Evolutionary conservation across 2,888 invertebrate genomes (phyloP), one percentile per base, ranked within the genome.

Genomic region (Isotomurus palustris): DNA sequence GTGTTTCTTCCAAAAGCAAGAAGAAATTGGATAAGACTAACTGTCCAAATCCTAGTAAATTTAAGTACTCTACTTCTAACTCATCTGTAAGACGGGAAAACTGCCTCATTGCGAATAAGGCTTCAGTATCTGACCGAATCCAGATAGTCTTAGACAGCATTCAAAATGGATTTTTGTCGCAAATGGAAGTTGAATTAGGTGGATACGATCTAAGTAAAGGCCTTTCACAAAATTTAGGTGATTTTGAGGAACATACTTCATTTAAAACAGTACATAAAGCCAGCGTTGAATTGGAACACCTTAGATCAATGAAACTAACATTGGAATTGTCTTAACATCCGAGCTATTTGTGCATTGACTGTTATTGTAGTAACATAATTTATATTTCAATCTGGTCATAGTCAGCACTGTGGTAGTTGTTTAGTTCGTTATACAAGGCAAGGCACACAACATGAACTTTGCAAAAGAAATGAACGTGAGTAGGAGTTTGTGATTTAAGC

Each of bases 241-340:
- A n/a, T n/a, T n/a, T n/a, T n/a, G n/a, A n/a, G n/a, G n/a, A n/a
- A n/a, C n/a, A n/a, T n/a, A n/a, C n/a, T n/a, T n/a, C n/a, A n/a
- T n/a, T n/a, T n/a, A n/a, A n/a, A n/a, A n/a, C n/a, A n/a, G n/a
- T n/a, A n/a, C n/a, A n/a, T n/a, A n/a, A n/a, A n/a, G n/a, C n/a
- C n/a, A n/a, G n/a, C n/a, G n/a, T n/a, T n/a, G n/a, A 67, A 4
- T 40, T 69, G 40, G 64, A 69, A 50, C 64, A 67, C 45, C 52
- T 69, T 10, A 41, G 67, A 28, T 59, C 64, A 1, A 55, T 67
- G 44, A 61, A 56, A 25, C 43, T 69, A 2, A 63, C 54, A 8
- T 45, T 69, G 29, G 66, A 67, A 35, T 53, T 59, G 6, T 54
- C 54, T 32, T 10, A n/a, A n/a, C n/a, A n/a, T n/a, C n/a, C n/a